A percentile compares a stretch with the other conserved stretches of the same genome.
These are phyloP conservation scores for Platalea minor DNA, from an alignment of 2,797 vertebrate genomes.

Conservation along the genomic window DNA sequence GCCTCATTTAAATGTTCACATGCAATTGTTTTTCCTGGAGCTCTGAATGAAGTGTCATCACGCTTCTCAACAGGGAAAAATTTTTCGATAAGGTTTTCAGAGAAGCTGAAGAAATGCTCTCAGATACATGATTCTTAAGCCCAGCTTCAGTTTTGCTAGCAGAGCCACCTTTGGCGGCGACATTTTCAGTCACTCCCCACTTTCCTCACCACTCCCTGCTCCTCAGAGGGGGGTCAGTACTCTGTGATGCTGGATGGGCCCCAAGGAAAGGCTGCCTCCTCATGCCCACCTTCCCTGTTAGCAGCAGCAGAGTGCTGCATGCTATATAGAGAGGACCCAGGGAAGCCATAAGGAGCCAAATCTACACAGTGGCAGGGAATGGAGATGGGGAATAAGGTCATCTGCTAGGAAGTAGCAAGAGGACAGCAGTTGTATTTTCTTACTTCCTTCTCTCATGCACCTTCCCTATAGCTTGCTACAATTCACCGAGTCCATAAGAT, in stretches of 20 bases:
- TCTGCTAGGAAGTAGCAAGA: background rate
- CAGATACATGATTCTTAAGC: background rate
- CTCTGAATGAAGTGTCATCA: background rate
- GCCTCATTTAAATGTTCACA: background rate
- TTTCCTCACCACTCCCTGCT: background rate
- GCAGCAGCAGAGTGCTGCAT: background rate
- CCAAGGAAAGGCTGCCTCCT: background rate
- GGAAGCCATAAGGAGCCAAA: background rate
- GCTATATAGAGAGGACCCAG: background rate
- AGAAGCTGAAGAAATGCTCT: background rate
- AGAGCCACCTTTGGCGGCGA: background rate
- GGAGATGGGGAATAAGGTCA: background rate
- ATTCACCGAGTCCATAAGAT: background rate
- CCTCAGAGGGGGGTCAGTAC: background rate
- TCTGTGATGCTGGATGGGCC: background rate
- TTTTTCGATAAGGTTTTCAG: background rate
- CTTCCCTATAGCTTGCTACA: background rate
- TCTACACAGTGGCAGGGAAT: background rate
- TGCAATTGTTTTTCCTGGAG: background rate
- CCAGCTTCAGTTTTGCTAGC: background rate
- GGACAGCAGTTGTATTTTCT: background rate
- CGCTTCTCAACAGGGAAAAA: background rate
- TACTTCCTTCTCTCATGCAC: background rate
- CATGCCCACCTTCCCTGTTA: background rate
- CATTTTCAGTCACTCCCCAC: accelerated